phyloP scores from a whole-genome alignment of 2,113 vertebrate genomes.

The Diphyllodes magnificus region DNA sequence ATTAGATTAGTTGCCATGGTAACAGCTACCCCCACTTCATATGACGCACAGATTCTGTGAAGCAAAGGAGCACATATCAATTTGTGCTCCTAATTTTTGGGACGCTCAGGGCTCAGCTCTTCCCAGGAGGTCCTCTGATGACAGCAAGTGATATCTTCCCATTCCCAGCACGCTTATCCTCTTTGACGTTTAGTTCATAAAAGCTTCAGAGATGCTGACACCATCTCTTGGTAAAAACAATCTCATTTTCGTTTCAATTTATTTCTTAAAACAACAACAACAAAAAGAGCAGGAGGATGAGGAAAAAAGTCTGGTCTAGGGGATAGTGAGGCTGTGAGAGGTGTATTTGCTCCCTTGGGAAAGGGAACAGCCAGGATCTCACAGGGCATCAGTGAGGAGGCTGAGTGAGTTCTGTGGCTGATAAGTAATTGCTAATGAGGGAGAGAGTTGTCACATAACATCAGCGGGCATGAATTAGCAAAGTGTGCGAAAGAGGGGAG shows the following conservation, averaged over 20 bases:
- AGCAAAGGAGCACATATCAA: constrained; percentile 35
- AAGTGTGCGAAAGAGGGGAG: background rate
- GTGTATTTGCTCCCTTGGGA: background rate
- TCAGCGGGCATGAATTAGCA: background rate
- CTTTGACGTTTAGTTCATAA: background rate
- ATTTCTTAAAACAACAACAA: background rate
- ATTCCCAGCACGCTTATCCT: background rate
- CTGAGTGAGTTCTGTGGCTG: background rate
- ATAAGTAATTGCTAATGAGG: background rate
- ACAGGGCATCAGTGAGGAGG: background rate
- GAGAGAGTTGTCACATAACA: background rate
- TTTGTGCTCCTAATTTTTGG: constrained; percentile 54
- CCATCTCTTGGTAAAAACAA: background rate
- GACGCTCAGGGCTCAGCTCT: constrained; percentile 31
- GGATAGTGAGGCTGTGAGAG: background rate
- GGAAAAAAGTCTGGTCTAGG: background rate
- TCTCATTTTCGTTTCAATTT: background rate
- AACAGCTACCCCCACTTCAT: constrained; percentile 48
- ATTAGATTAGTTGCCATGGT: constrained; percentile 40
- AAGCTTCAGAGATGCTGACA: background rate
- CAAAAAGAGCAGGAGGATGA: background rate
- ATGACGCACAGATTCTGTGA: constrained; percentile 41
- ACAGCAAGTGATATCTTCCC: constrained; percentile 5
- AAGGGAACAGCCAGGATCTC: background rate
- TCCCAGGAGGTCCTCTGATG: constrained; percentile 37